Base-by-base conservation (phyloP, 2,113 vertebrate species). In the Anser brachyrhynchus region DNA sequence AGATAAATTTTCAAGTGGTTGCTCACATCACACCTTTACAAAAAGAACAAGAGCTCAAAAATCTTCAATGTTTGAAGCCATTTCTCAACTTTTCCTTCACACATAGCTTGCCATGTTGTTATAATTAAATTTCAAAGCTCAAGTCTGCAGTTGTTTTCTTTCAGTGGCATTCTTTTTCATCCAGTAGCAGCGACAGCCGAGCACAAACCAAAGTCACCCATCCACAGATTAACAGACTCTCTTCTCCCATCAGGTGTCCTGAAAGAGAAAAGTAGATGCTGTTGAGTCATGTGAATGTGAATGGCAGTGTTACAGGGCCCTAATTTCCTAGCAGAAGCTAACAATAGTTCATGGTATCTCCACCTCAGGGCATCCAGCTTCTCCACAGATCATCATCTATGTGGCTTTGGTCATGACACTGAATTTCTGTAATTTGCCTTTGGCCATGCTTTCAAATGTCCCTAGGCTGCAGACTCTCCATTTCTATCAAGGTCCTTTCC, bases 111-210 rank as follows among this genome's bases (percentile, higher is more conserved):
- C 3, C 89, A 84, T 62, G 21, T 51, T 84, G 28, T 71, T 84
- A 35, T 5, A 93, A 89, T 70, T 82, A 84, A 67, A 84, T 89
- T 87, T 93, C 90, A 95, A 91, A 93, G 22, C 44, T 81, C 9
- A 29, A 29, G 12, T 33, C 5, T 84, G 62, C 54, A 84, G n/a
- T 83, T 92, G 57, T 88, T 89, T 91, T 94, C 46, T 65, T 89
- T 87, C 73, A 23, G 79, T 93, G 58, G 29, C 2, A 0, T 31
- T 92, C 33, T 58, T 89, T 78, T 84, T 64, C 15, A 55, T 41
- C 37, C 74, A 70, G 89, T 82, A 94, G 49, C 62, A 61, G 49
- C 29, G 39, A 52, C n/a, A 82, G 31, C 55, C 35, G 9, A 49
- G 14, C 39, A 66, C 29, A 70, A 87, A 84, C 29, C 19, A 22